Base-by-base conservation (phyloP, 1,140 invertebrate genomes). In the Heliothis subflexa region DNA sequence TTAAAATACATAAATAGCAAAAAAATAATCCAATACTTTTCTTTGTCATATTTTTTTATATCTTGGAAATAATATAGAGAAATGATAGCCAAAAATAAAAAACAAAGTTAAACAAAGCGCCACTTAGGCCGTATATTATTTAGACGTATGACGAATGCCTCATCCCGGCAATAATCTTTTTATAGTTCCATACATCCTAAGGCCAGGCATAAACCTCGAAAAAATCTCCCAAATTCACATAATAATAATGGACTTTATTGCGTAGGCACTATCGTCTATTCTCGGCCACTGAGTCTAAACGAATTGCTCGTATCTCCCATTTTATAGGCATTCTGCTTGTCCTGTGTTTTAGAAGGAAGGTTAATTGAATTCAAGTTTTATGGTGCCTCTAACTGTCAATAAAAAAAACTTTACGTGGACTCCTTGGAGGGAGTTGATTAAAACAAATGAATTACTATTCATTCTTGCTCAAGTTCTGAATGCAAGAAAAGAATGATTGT, bases 311-410 rank as follows among this genome's bases (percentile, higher is more conserved):
- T 71, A 59, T 76, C 64, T 68, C 55, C 47, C 64, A 64, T 55
- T 80, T 80, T 80, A 80, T 76, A 68, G 78, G 47, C 47, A 50
- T 76, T 76, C 54, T 68, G 64, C 47, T 68, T 47, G 61, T 68
- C 78, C 49, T 66, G 49, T 59, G 54, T 75, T 76, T 75, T 75
- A 68, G 61, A 70, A 62, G 54, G 55, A 47, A 64, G 54, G 59
- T 73, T 80, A 80, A 80, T 80, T 76, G 72, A 80, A 57, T 80
- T 75, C 45, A 61, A 64, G 64, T 80, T 80, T 80, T 80, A 80
- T 75, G 50, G 61, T 75, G 71, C 61, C 57, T 79, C 70, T 62
- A 66, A 66, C 50, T 52, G 68, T 55, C 18, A 54, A 66, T 79
- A 73, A 73, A 72, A 78, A 79, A 47, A 73, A 55, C 49, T 71